A percentile compares a stretch with the other conserved stretches of the same genome.
phyloP scores from a whole-genome alignment of 2,113 vertebrate genomes.

The Tor tambroides region DNA sequence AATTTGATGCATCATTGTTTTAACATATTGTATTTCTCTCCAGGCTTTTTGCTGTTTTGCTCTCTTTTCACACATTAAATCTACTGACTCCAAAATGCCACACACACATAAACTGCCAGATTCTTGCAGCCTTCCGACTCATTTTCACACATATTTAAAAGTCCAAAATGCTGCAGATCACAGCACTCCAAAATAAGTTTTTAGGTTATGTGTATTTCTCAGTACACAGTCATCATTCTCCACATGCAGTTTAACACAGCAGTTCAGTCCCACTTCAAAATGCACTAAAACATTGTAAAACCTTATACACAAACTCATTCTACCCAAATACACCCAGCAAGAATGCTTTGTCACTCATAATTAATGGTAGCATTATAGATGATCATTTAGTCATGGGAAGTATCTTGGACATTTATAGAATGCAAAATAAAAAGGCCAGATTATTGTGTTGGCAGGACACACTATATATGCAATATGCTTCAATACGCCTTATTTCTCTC shows the following conservation, averaged over 20 bases:
- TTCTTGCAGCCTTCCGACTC: not conserved
- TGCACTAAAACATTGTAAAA: not conserved
- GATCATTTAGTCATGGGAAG: not conserved
- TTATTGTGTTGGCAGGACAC: not conserved
- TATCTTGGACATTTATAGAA: not conserved
- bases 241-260: not conserved
- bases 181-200: not conserved
- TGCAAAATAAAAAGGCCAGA: not conserved
- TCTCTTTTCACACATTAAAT: not conserved
- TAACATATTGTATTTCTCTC: not conserved
- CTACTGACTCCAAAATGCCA: not conserved
- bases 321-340: not conserved
- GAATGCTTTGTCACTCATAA: not conserved
- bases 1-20: not conserved
- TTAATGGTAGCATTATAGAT: not conserved
- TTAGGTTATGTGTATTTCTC: not conserved
- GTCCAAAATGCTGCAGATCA: not conserved
- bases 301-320: not conserved
- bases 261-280: not conserved
- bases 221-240: not conserved
- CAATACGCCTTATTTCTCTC: not conserved
- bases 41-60: not conserved
- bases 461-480: not conserved
- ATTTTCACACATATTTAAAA: not conserved
- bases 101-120: not conserved